phyloP scores from a whole-genome alignment of 1,140 invertebrate genomes.

The Trichomalopsis sarcophagae region DNA sequence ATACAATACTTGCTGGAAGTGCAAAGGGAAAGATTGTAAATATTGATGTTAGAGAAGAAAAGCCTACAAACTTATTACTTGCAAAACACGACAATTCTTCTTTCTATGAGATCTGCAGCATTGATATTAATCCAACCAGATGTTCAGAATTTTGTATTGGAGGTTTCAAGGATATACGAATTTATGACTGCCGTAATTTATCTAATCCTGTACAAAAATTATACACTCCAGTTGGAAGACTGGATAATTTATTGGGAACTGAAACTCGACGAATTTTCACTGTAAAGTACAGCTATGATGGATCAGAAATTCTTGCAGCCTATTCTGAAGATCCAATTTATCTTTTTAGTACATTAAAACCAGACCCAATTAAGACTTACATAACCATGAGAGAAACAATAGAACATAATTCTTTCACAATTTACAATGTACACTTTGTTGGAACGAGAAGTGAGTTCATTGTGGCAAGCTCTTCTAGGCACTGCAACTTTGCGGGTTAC shows the following conservation, averaged over 20 bases:
- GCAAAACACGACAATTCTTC: constrained; percentile 36
- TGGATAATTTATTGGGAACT: neutral
- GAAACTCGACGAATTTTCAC: constrained; percentile 11
- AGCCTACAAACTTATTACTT: constrained; percentile 20
- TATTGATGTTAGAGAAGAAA: constrained; percentile 40
- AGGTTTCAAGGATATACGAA: constrained; percentile 31
- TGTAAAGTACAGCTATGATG: constrained; percentile 36
- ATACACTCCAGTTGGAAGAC: neutral
- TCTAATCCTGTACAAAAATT: constrained; percentile 9
- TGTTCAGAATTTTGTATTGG: constrained; percentile 42
- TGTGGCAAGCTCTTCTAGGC: constrained; percentile 20
- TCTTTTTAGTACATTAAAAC: constrained; percentile 19
- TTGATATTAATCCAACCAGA: constrained; percentile 36
- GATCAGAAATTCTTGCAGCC: constrained; percentile 29
- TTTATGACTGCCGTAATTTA: constrained; percentile 31
- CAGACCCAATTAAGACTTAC: constrained; percentile 28
- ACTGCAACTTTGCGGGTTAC: neutral
- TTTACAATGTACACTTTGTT: constrained; percentile 39
- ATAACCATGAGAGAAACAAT: neutral
- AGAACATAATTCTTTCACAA: constrained; percentile 16
- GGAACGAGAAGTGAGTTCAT: constrained; percentile 40
- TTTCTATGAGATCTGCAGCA: constrained; percentile 33
- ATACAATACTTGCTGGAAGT: constrained; percentile 38
- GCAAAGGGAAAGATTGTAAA: constrained; percentile 39
- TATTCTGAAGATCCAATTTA: constrained; percentile 34